These are phyloP conservation scores for Bursaphelenchus okinawaensis DNA, from an alignment of 2,888 invertebrate genomes.

Conservation along the genomic window DNA sequence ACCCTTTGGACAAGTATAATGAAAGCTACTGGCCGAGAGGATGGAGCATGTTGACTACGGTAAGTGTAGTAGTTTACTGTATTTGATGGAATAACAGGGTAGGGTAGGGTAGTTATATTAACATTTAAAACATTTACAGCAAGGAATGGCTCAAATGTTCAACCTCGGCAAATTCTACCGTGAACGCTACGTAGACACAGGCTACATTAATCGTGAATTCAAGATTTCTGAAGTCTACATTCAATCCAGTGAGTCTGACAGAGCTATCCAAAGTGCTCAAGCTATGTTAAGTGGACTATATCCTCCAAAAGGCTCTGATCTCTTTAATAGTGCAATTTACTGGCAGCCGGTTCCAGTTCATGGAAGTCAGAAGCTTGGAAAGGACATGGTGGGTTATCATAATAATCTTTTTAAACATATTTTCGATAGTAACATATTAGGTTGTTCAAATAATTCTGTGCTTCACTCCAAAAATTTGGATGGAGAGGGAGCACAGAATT, in stretches of 20 bases:
- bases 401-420: too few species aligned
- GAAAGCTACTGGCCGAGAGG: conserved; percentile 46
- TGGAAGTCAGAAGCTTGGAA: conserved; percentile 5
- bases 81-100: too few species aligned
- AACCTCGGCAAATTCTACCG: conserved; percentile 28
- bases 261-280: conserved; percentile 27
- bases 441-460: too few species aligned
- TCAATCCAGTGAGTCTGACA: conserved; percentile 25
- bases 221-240: conserved; percentile 29
- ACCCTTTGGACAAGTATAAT: conserved; percentile 41
- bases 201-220: conserved; percentile 20
- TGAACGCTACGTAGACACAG: conserved; percentile 20
- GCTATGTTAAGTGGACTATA: conserved; percentile 18
- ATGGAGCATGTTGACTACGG: conserved; percentile 49
- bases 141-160: conserved; percentile 33
- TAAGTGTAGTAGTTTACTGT: conserved; percentile 13
- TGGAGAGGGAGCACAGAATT: not conserved
- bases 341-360: conserved; percentile 20
- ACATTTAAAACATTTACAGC: conserved; percentile 11
- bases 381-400: conserved; percentile 20
- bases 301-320: conserved; percentile 10
- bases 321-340: conserved; percentile 14
- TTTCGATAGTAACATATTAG: too few species aligned
- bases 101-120: too few species aligned
- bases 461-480: not conserved